Evolutionary conservation across 2,888 invertebrate genomes (phyloP).

Genomic region (Teleiodes luculella): DNA sequence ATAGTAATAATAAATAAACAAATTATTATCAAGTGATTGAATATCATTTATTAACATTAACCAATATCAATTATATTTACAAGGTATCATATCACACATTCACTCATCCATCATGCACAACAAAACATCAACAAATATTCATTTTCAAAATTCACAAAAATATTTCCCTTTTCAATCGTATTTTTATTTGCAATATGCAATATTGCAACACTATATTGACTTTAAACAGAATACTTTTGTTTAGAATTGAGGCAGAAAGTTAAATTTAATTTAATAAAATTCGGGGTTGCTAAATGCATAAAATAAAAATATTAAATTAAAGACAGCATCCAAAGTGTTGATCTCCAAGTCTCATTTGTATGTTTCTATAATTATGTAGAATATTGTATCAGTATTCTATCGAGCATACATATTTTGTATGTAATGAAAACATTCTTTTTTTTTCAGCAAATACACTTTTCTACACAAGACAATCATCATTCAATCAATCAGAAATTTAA

Average conservation of each 20-base stretch:
- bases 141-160: conserved; percentile 50
- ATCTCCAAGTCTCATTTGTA: background rate
- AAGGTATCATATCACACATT: conserved; percentile 42
- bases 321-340: conserved; percentile 7
- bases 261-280: background rate
- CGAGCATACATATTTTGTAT: too few species aligned
- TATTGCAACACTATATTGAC: conserved; percentile 31
- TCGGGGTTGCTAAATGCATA: conserved; percentile 8
- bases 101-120: conserved; percentile 35
- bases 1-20: conserved; percentile 3
- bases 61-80: conserved; percentile 69
- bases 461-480: too few species aligned
- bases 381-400: too few species aligned
- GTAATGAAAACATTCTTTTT: too few species aligned
- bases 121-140: conserved; percentile 58
- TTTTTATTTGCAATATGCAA: conserved; percentile 21
- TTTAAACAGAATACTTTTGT: conserved; percentile 35
- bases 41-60: conserved; percentile 67
- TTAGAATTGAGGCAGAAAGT: conserved; percentile 47
- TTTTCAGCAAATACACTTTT: too few species aligned
- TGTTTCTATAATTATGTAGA: too few species aligned
- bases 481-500: too few species aligned
- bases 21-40: conserved; percentile 47
- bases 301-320: conserved; percentile 10
- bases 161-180: conserved; percentile 32